Evolutionary conservation across 2,797 vertebrate species (phyloP), one percentile per base, ranked within the genome.

Genomic region (Pangasius larnaudii): DNA sequence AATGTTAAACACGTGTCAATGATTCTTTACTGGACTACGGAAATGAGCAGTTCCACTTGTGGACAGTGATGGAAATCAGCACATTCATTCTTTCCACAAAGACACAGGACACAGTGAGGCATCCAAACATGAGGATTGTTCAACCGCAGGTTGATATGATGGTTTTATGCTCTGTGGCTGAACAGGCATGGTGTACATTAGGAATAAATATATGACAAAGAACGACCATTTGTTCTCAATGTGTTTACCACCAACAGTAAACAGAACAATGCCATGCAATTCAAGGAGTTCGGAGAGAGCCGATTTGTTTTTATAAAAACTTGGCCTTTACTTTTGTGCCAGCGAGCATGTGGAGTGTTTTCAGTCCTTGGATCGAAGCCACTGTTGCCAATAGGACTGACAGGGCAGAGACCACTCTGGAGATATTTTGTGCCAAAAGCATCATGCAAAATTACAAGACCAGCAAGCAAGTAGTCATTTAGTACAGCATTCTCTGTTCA

Each of bases 171-270:
- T 85, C 27, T 65, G 42, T 65, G 39, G 33, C 69, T 83, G n/a
- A 74, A 36, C 56, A 74, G 42, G 19, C 13, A 24, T 61, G 13
- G 22, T 61, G 59, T 39, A 83, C 9, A 22, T 46, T 39, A 24
- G 30, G 39, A 82, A 72, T 84, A 83, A 85, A 88, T 77, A 83
- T 30, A 82, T 56, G 69, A 33, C 77, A 83, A 39, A 46, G 69
- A 67, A 71, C n/a, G 22, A 42, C 53, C n/a, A 84, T 83, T 90
- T 79, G 77, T 72, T 84, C 63, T 30, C 19, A 30, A 63, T 24
- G 59, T 85, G 51, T 88, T 88, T 86, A 77, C 49, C 36, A 42
- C 46, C 27, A 51, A 88, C 5, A 14, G n/a, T 56, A 81, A 85
- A 88, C 87, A 81, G 27, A 22, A 18, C 1, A 61, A 65, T 0